phyloP scores from a whole-genome alignment of 2,797 vertebrate species.

The Chrysocyon brachyurus region DNA sequence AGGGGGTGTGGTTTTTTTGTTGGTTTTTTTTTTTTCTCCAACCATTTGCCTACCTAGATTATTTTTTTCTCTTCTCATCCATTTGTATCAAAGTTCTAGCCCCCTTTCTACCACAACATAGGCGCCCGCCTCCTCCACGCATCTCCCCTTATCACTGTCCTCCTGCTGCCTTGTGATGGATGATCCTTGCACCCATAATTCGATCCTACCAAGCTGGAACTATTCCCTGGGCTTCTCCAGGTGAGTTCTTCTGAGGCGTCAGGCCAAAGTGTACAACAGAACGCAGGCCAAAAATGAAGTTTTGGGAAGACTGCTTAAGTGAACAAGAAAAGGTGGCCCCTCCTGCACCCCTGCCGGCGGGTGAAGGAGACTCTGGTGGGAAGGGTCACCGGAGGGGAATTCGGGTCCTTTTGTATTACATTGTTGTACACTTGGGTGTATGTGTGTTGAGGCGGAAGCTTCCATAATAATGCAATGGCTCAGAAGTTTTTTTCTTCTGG shows the following conservation, averaged over 20 bases:
- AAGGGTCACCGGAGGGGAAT: no score
- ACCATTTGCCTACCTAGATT: background rate
- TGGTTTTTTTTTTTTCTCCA: background rate
- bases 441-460: background rate
- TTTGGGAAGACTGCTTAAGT: background rate
- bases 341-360: rapidly evolving
- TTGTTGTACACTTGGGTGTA: no score
- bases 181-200: background rate
- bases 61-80: background rate
- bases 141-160: no score
- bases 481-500: constrained; percentile 55
- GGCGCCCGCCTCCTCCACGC: no score
- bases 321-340: background rate
- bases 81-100: background rate
- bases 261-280: no score
- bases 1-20: no score
- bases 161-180: rapidly evolving
- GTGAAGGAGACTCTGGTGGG: no score
- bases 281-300: background rate
- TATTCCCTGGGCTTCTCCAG: no score
- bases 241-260: no score
- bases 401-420: rapidly evolving
- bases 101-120: background rate
- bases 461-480: background rate
- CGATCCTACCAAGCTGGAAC: background rate